Conservation (phyloP, 37 sponge, comb jelly and placozoan genomes). For the Crambe crambe region DNA sequence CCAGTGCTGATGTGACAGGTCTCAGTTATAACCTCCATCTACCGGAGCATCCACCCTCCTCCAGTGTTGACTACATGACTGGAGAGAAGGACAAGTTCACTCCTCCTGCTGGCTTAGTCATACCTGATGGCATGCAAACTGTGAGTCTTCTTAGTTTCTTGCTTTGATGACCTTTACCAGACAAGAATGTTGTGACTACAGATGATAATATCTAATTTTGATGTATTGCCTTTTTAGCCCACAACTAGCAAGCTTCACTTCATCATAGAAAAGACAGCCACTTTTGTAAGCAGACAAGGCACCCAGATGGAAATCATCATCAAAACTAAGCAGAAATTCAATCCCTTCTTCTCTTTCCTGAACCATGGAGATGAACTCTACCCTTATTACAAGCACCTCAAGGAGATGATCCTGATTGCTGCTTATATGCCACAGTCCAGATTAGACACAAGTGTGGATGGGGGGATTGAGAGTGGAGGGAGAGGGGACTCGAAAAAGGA, state of each 20-base stretch:
- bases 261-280: slow-evolving; percentile 90
- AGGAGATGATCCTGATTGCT: slow-evolving; percentile 32
- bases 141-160: slow-evolving; percentile 42
- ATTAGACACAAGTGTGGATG: not conserved
- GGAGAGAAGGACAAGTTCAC: slow-evolving; percentile 31
- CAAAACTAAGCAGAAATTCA: slow-evolving; percentile 88
- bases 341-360: slow-evolving; percentile 92
- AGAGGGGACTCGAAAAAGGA: not conserved
- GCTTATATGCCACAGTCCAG: slow-evolving; percentile 35
- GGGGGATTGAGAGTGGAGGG: not conserved
- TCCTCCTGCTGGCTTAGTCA: slow-evolving; percentile 31
- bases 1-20: not conserved
- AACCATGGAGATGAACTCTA: slow-evolving; percentile 65
- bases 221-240: slow-evolving; percentile 57
- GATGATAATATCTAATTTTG: not conserved
- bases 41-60: slow-evolving; percentile 46
- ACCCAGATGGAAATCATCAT: slow-evolving; percentile 95
- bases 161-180: too few species aligned
- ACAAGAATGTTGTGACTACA: too few species aligned
- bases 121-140: slow-evolving; percentile 40
- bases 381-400: slow-evolving; percentile 88
- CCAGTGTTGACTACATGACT: slow-evolving; percentile 39
- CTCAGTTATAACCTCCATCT: slow-evolving; percentile 11
- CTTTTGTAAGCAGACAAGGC: slow-evolving; percentile 77
- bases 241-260: slow-evolving; percentile 78